A percentile compares a stretch with the other conserved stretches of the same genome.
Evolutionary conservation across 2,888 invertebrate species (phyloP).

Genomic region (Pocota personata): DNA sequence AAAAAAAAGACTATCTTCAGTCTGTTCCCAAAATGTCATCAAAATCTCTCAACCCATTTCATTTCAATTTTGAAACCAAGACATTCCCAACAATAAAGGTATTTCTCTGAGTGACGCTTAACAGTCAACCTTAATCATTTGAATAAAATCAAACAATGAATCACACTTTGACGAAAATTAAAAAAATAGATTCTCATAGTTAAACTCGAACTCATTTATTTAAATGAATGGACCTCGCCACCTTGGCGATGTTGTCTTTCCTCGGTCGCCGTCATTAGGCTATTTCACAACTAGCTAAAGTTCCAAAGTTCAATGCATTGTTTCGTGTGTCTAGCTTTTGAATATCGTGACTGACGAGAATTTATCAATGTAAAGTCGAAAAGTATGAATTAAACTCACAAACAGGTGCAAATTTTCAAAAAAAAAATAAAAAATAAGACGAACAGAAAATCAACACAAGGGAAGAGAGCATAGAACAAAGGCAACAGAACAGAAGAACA

Average conservation of each 20-base stretch:
- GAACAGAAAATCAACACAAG: not conserved
- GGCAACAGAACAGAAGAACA: not conserved
- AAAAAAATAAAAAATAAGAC: not conserved
- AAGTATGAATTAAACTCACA: not conserved
- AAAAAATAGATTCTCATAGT: not conserved
- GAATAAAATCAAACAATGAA: not conserved
- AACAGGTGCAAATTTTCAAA: not conserved
- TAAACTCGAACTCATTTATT: not conserved
- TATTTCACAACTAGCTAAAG: not conserved
- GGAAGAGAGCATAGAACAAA: not conserved
- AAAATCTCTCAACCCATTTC: too few relatives aligned
- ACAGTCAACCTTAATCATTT: not conserved
- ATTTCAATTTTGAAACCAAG: too few relatives aligned
- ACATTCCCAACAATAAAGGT: not conserved
- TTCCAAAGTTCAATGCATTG: slow-evolving; percentile 7
- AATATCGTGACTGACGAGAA: not conserved
- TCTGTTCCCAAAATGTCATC: too few relatives aligned
- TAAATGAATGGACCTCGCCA: too few relatives aligned
- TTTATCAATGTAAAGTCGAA: not conserved
- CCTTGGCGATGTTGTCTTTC: too few relatives aligned
- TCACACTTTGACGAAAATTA: not conserved
- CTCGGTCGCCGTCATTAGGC: not conserved
- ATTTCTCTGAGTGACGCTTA: not conserved
- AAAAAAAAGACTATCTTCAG: too few relatives aligned
- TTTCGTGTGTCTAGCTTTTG: not conserved